Base-by-base conservation (phyloP, 2,797 vertebrate genomes). In the Taenioides sp. region DNA sequence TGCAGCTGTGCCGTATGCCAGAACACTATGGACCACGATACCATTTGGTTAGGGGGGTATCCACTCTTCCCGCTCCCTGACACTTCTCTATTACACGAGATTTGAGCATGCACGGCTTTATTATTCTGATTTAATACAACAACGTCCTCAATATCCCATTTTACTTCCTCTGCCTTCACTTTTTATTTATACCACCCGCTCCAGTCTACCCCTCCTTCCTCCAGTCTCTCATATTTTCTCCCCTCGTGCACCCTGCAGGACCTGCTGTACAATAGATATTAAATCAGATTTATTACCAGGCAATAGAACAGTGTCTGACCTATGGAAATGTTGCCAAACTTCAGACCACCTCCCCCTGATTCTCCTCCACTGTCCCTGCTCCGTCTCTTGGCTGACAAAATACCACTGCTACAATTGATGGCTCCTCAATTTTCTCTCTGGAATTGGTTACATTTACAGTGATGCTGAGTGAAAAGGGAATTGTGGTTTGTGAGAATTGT, bases 111-210 rank as follows among this genome's bases (percentile, higher is more conserved):
- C 84, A 80, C 81, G 75, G 79, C 87, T 93, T 92, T 92, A 93
- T 91, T 92, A 91, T 92, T 91, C 83, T 90, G 92, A 93, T 93
- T 93, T 92, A 92, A 93, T 91, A 90, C 89, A 92, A 90, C 87
- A 85, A 83, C 90, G 82, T 71, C 85, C 80, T 74, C 84, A 86
- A 87, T 89, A 91, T 91, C 80, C 86, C 80, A 89, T 87, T 88
- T 79, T 79, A 85, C 77, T 93, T 86, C 87, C 86, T 86, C 84
- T 91, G 78, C 87, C 83, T 90, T 92, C 91, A 90, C 82, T 86
- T 91, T 86, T 91, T 91, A 93, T 94, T 93, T 88, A 91, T 80
- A 83, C 81, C 79, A 78, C 83, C 69, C 23, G 27, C 49, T 75
- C 47, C 61, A 49, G 62, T 67, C 65, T 22, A n/a, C 66, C 59